Percentiles rank a stretch among this genome's conserved stretches.
phyloP scores from a whole-genome alignment of 2,797 vertebrate species.

The Centroberyx gerrardi region DNA sequence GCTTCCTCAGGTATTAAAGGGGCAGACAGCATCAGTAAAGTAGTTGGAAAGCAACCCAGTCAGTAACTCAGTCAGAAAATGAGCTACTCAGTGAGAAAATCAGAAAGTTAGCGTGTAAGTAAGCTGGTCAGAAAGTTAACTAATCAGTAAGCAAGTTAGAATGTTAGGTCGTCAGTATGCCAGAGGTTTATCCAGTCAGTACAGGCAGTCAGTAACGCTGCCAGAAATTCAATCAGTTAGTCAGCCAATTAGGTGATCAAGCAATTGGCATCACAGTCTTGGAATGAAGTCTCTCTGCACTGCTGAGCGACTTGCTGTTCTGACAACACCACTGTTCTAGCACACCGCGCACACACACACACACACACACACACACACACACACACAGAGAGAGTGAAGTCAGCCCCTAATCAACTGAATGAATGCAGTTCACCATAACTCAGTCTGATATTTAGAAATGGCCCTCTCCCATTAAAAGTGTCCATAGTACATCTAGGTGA shows the following conservation, averaged over 20 bases:
- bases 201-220: too few relatives aligned
- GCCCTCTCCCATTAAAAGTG: too few relatives aligned
- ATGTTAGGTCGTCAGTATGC: not conserved
- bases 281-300: not conserved
- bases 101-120: not conserved
- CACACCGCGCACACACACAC: too few relatives aligned
- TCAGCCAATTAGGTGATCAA: not conserved
- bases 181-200: not conserved
- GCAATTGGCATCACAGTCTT: constrained; percentile 5
- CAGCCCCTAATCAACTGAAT: too few relatives aligned
- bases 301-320: not conserved
- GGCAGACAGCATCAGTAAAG: not conserved
- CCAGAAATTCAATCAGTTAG: not conserved
- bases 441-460: too few relatives aligned
- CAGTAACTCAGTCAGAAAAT: too few relatives aligned
- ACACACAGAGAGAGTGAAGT: not conserved
- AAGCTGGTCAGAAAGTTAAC: not conserved
- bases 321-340: not conserved
- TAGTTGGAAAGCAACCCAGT: not conserved
- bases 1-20: constrained; percentile 27
- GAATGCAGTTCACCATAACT: too few relatives aligned
- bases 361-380: not conserved
- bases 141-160: not conserved
- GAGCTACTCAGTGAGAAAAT: too few relatives aligned
- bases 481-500: too few relatives aligned